phyloP scores from a whole-genome alignment of 2,888 invertebrate species.

The Eupithecia subumbrata region DNA sequence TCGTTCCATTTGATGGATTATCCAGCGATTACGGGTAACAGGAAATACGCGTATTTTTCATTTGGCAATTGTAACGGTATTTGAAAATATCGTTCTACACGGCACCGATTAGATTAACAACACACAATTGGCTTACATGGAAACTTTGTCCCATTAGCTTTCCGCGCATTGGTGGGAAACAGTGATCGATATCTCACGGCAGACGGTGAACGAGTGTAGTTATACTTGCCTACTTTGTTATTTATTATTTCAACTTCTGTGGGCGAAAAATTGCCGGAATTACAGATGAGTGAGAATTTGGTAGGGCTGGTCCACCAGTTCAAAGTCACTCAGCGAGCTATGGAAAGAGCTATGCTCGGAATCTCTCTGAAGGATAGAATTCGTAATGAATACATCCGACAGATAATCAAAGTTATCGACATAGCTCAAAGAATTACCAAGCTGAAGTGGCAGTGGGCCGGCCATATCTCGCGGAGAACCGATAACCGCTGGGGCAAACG shows the following conservation, averaged over 20 bases:
- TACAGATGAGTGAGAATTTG: neutral
- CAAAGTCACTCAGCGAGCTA: too few species aligned
- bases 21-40: slow-evolving; percentile 74
- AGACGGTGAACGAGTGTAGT: slow-evolving; percentile 34
- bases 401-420: too few species aligned
- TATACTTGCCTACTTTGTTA: neutral
- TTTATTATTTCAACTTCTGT: neutral
- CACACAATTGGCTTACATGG: slow-evolving; percentile 79
- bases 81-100: slow-evolving; percentile 78
- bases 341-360: too few species aligned
- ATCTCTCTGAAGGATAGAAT: too few species aligned
- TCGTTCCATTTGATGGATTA: slow-evolving; percentile 80
- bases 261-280: neutral
- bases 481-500: too few species aligned
- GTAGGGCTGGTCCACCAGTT: too few species aligned
- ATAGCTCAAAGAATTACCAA: too few species aligned
- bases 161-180: slow-evolving; percentile 26
- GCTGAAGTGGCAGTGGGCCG: too few species aligned
- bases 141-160: slow-evolving; percentile 73
- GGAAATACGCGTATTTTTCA: slow-evolving; percentile 82
- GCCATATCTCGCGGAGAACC: too few species aligned
- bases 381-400: too few species aligned
- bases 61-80: slow-evolving; percentile 79
- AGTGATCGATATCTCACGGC: slow-evolving; percentile 34
- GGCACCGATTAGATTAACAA: slow-evolving; percentile 79